Base-by-base conservation (phyloP, 2,113 vertebrate genomes). In the Chloroceryle aenea region DNA sequence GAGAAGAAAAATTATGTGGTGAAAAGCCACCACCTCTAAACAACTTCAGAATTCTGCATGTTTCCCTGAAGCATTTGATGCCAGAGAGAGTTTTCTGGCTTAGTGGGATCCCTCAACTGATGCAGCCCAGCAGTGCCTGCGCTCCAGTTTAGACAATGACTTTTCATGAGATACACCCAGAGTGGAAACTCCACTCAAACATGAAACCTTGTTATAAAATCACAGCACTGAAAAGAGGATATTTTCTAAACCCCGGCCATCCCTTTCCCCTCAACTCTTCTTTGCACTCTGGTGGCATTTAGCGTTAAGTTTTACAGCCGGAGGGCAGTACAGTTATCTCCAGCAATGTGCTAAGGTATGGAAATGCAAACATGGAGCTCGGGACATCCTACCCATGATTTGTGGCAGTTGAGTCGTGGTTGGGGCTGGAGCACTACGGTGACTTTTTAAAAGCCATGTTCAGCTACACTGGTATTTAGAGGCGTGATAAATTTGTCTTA, bases 371-470 rank as follows among this genome's bases (percentile, higher is more conserved):
- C 71, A 62, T 2, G 5, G 71, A 26, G 42, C n/a, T 81, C 21
- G 75, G 75, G 87, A 85, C 50, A 16, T 67, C 63, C 40, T 73
- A 15, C 3, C 59, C 1, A 6, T 89, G 91, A 94, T 89, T 93
- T 90, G 89, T 62, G 69, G 69, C 25, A 62, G 36, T 42, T 2
- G 19, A 81, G 42, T 59, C 63, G 9, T 1, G 9, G 36, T 5
- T 14, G 84, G 67, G 74, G 72, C 63, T 81, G 72, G 22, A 93
- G 71, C 72, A n/a, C 52, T 45, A 34, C 2, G 2, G 55, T 94
- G 91, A 80, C 87, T 96, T 95, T 90, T 95, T 69, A 86, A 89
- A 96, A 83, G 15, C 78, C 5, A 0, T 21, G 71, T 87, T 93
- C 93, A 67, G 74, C 78, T 62, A 48, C 0, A 1, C 67, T 87